Base-by-base conservation (phyloP, 2,888 invertebrate genomes). In the Polyommatus iphigenia region DNA sequence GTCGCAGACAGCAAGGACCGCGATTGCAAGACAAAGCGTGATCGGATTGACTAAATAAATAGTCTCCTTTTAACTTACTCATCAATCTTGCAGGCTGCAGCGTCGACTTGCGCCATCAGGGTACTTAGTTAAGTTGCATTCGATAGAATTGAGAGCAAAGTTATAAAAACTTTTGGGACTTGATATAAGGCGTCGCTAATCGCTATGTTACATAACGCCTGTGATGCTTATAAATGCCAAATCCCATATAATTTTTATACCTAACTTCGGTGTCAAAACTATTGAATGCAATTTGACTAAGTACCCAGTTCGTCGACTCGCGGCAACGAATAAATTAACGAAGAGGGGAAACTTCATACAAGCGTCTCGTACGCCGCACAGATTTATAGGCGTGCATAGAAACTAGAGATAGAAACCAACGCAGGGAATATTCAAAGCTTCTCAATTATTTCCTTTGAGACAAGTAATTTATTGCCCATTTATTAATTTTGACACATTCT, bases 11-110 rank as follows among this genome's bases (percentile, higher is more conserved):
- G 78, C 78, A 89, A 90, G 89, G 87, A 87, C 87, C 87, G 89
- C 88, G 89, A 90, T 91, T 90, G 90, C 87, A 86, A 90, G 90
- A 89, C 90, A 90, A 90, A 89, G 89, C 90, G 91, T 91, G 91
- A 91, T 92, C 90, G 89, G 90, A 91, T 92, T 91, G 88, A 89
- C 89, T 91, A 91, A 90, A 91, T 91, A 92, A 91, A 91, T 90
- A 90, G 90, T 90, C 88, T 87, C 86, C 86, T 88, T 88, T 88
- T 85, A 86, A 85, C 89, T 88, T 88, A 87, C 89, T 91, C 92
- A 91, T 92, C 92, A 92, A 92, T 91, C 90, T 91, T 89, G 84
- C n/a, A n/a, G n/a, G n/a, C n/a, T n/a, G n/a, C 86, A 88, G 88
- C 86, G 89, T 88, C 87, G 89, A 89, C 89, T 91, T 91, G 90